Evolutionary conservation across 2,888 invertebrate genomes (phyloP).

Genomic region (Stenurella melanura): DNA sequence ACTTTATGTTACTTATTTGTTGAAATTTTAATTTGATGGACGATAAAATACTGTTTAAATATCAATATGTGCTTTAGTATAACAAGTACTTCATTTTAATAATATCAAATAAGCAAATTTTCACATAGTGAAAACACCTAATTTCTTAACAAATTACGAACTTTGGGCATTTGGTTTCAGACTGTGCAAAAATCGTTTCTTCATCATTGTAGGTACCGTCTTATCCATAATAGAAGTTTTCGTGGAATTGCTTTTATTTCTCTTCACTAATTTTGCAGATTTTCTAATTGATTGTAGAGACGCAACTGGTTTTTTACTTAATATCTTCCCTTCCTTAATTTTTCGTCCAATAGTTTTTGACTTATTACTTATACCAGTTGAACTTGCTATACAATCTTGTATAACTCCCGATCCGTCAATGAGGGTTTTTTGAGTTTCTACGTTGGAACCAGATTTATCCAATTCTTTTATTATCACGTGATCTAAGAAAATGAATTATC

Average conservation of each 20-base stretch:
- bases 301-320: conserved; percentile 31
- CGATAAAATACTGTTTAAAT: too few species aligned
- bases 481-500: conserved; percentile 10
- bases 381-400: conserved; percentile 2
- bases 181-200: conserved; percentile 22
- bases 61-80: too few species aligned
- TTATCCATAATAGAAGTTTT: conserved; percentile 19
- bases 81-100: too few species aligned
- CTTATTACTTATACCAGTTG: conserved; percentile 29
- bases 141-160: too few species aligned
- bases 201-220: conserved; percentile 6
- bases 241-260: not conserved
- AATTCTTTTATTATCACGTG: conserved; percentile 21
- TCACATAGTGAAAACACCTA: too few species aligned
- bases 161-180: conserved; percentile 17
- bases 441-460: conserved; percentile 15
- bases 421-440: not conserved
- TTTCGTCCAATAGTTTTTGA: conserved; percentile 44
- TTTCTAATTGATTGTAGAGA: conserved; percentile 34
- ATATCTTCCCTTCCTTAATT: conserved; percentile 35
- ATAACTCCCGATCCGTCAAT: conserved; percentile 18
- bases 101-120: too few species aligned
- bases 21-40: too few species aligned
- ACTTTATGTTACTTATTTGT: too few species aligned
- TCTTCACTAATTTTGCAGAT: conserved; percentile 14